These are phyloP conservation scores for Piscicola geometra DNA, from an alignment of 2,888 invertebrate genomes.

Conservation along the genomic window DNA sequence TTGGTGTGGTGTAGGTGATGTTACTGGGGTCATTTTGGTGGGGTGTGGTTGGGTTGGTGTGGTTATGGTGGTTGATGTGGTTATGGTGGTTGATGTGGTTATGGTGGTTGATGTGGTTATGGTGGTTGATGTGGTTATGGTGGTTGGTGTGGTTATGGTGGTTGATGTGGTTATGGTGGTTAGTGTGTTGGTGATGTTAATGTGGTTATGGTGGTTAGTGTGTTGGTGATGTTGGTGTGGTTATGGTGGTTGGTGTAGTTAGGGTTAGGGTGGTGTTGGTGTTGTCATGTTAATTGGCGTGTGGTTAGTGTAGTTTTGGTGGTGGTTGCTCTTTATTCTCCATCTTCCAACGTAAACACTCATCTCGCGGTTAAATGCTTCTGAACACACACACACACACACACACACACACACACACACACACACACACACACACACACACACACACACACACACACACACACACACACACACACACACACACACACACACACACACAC, in stretches of 20 bases:
- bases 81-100: constrained; percentile 7
- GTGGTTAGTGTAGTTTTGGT: neutral
- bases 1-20: neutral
- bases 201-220: neutral
- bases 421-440: too few relatives aligned
- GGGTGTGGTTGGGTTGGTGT: constrained; percentile 34
- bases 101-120: constrained; percentile 4
- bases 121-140: neutral
- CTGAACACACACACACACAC: neutral
- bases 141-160: constrained; percentile 3
- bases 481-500: too few relatives aligned
- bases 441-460: too few relatives aligned
- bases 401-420: too few relatives aligned
- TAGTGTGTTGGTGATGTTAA: neutral
- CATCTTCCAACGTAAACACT: too few relatives aligned
- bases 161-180: constrained; percentile 10
- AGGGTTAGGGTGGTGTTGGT: neutral
- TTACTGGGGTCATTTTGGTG: too few relatives aligned
- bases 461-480: too few relatives aligned
- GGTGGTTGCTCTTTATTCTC: neutral
- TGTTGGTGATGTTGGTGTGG: neutral
- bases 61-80: neutral
- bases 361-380: neutral
- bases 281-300: neutral
- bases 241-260: constrained; percentile 3